Evolutionary conservation across 2,888 invertebrate species (phyloP).

Genomic region (Steinernema scapterisci): DNA sequence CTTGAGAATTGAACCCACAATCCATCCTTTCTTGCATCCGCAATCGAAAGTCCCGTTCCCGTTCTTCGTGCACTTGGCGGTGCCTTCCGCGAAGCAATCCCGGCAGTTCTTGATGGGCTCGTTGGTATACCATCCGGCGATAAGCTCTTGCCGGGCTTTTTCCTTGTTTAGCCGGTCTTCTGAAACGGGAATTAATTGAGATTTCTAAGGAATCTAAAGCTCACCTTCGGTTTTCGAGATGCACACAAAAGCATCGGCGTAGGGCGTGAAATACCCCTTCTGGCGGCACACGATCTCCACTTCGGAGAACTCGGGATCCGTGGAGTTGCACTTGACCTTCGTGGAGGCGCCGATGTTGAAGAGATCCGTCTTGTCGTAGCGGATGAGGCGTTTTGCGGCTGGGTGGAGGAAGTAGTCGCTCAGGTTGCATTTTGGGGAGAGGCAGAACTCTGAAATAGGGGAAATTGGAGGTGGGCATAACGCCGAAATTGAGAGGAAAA

Average conservation of each 20-base stretch:
- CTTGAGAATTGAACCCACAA: too few relatives aligned
- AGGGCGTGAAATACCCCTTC: slow-evolving; percentile 5
- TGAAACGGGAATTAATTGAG: not conserved
- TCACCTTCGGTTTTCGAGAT: not conserved
- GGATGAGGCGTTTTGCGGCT: not conserved
- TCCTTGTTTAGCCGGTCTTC: not conserved
- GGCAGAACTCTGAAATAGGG: not conserved
- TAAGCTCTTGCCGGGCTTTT: not conserved
- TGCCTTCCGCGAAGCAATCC: not conserved
- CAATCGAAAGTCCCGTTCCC: not conserved
- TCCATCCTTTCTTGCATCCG: not conserved
- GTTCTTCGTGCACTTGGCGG: not conserved
- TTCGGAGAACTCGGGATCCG: not conserved
- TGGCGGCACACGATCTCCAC: not conserved
- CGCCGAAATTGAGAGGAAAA: too few relatives aligned
- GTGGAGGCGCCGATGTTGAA: not conserved
- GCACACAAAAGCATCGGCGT: not conserved
- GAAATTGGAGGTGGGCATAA: too few relatives aligned
- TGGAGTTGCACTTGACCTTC: not conserved
- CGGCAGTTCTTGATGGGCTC: not conserved
- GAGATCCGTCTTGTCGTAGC: not conserved
- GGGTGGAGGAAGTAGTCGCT: not conserved
- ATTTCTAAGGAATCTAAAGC: not conserved
- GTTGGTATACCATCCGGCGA: not conserved
- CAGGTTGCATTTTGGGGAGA: not conserved